Evolutionary conservation across 2,888 invertebrate species (phyloP), one percentile per base, ranked within the genome.

Genomic region (Drosophila testacea): DNA sequence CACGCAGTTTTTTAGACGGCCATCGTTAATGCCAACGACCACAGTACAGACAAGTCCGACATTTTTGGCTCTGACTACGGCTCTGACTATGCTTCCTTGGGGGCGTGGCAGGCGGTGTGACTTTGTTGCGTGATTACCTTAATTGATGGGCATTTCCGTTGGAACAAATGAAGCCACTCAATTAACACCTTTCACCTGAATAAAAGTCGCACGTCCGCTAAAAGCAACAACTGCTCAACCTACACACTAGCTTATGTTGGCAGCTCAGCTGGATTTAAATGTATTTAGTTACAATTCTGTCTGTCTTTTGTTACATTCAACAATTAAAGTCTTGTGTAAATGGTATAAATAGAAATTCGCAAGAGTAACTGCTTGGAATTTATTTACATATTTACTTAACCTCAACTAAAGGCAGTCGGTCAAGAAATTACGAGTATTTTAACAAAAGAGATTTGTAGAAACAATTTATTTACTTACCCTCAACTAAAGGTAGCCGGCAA

Each of bases 71-170:
- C 59, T 41, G 36, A 22, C 44, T 30, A 4, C 55, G 51, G 44
- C 41, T 41, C 28, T 30, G 27, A 13, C 44, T 41, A 6, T 9
- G 50, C 32, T 7, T 32, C 0, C 32, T 55, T 32, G 44, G 47
- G 83, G 88, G 86, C 88, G 82, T 77, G 80, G 83, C 85, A 52
- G 28, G 60, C 65, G 63, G 82, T 88, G 85, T 82, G 85, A 88
- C 90, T 85, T 85, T 85, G 90, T 86, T 86, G 85, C 85, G 85
- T 86, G 89, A 86, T 86, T 86, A 86, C 83, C 89, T 82, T 86
- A 86, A 86, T 86, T 86, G 85, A 86, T 86, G 85, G 90, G 88
- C 85, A 86, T 86, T 86, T 86, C 85, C 85, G 85, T 72, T 80
- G 83, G 80, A 74, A 65, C 88, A 89, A 86, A 86, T 89, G 88